Conservation (phyloP, 2,797 vertebrate genomes). For the Gymnocypris eckloni region DNA sequence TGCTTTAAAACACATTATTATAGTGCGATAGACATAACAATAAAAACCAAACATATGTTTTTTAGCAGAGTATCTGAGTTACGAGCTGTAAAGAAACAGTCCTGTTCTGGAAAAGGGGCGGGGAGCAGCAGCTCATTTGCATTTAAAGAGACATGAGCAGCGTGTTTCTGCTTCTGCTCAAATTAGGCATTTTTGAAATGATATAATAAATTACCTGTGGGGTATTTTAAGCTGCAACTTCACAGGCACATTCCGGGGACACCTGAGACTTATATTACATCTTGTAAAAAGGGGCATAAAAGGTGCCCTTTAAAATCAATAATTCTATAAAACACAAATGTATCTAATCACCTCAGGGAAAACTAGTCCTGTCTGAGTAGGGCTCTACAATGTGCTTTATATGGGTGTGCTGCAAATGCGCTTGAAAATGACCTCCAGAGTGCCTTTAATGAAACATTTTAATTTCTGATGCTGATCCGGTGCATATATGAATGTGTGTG, state of each 20-base stretch:
- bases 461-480: not conserved
- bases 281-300: not conserved
- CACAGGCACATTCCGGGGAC: not conserved
- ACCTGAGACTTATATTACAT: not conserved
- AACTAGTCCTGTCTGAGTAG: constrained; percentile 16
- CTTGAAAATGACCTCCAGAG: not conserved
- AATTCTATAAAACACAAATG: not conserved
- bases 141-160: too few relatives aligned
- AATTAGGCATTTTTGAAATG: not conserved
- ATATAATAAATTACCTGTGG: not conserved
- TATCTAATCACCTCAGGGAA: not conserved
- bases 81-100: too few relatives aligned
- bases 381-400: not conserved
- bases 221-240: not conserved
- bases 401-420: not conserved
- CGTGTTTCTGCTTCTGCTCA: too few relatives aligned
- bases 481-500: constrained; percentile 48
- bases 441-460: not conserved
- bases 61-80: too few relatives aligned
- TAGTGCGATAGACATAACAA: too few relatives aligned
- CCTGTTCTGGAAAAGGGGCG: too few relatives aligned
- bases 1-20: not conserved
- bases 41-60: too few relatives aligned
- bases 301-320: not conserved
- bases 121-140: too few relatives aligned